Conservation (phyloP, 2,113 vertebrate species). For the Actenoides hombroni region DNA sequence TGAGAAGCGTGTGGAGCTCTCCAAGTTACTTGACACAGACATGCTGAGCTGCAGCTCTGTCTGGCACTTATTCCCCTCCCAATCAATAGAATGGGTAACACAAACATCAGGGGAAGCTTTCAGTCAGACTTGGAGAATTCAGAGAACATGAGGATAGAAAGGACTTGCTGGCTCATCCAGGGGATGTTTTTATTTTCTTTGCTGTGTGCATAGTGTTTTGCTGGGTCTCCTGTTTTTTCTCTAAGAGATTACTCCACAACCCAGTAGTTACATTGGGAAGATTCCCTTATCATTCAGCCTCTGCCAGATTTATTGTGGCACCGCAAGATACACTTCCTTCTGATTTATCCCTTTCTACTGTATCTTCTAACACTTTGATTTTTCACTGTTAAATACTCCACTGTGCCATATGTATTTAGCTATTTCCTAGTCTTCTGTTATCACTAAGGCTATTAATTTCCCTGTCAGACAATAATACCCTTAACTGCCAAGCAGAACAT, state of each 20-base stretch:
- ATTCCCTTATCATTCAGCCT: background rate
- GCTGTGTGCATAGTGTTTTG: background rate
- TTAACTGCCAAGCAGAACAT: background rate
- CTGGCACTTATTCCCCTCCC: background rate
- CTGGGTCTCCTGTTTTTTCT: background rate
- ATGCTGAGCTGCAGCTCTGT: background rate
- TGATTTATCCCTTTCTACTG: background rate
- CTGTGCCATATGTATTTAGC: background rate
- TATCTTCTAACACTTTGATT: background rate
- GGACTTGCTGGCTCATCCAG: background rate
- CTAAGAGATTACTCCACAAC: background rate
- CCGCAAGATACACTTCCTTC: rapidly evolving
- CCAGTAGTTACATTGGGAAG: background rate
- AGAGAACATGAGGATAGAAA: background rate
- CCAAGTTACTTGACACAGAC: background rate
- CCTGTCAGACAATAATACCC: background rate
- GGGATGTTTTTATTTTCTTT: background rate
- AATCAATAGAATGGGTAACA: background rate
- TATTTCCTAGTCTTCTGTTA: background rate
- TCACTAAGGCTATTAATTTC: background rate
- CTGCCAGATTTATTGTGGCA: background rate
- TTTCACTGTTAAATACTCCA: background rate
- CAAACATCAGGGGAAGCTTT: background rate
- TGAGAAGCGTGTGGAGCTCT: background rate
- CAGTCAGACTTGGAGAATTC: background rate